Percentiles rank a stretch among this genome's conserved stretches.
Conservation (phyloP, 23 tunicate genomes). For the Corella eumyota region DNA sequence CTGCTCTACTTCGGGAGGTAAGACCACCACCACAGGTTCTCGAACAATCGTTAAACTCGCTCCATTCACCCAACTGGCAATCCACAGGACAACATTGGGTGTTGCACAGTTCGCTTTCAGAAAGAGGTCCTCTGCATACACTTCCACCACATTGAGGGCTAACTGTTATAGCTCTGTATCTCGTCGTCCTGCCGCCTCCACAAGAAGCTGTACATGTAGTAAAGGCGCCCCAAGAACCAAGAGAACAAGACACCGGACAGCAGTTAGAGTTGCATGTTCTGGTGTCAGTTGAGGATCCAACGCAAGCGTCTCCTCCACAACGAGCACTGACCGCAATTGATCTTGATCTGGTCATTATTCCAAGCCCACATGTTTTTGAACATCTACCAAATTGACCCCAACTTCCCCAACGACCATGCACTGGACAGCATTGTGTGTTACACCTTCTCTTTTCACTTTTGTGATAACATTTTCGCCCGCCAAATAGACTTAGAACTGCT, state of each 20-base stretch:
- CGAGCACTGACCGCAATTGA: not conserved
- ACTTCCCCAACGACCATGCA: slow-evolving; percentile 27
- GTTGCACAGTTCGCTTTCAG: slow-evolving; percentile 3
- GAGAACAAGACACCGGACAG: slow-evolving; percentile 24
- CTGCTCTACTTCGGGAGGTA: slow-evolving; percentile 2
- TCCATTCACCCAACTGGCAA: slow-evolving; percentile 33
- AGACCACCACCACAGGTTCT: slow-evolving; percentile 32
- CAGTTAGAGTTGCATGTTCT: slow-evolving; percentile 18
- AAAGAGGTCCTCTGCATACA: slow-evolving; percentile 1
- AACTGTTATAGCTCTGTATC: not conserved
- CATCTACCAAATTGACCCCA: slow-evolving; percentile 28
- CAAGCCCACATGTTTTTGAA: slow-evolving; percentile 34
- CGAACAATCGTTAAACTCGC: slow-evolving; percentile 4
- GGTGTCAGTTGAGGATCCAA: slow-evolving; percentile 6
- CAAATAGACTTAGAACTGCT: too few species aligned
- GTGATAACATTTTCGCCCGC: too few species aligned
- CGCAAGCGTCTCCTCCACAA: slow-evolving; percentile 16
- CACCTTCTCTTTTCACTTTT: slow-evolving; percentile 17
- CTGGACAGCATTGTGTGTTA: slow-evolving; percentile 15
- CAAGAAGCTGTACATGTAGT: slow-evolving; percentile 28
- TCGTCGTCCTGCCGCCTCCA: slow-evolving; percentile 22
- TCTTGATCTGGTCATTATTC: slow-evolving; percentile 13
- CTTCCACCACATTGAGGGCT: slow-evolving; percentile 7
- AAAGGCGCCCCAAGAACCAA: slow-evolving; percentile 17
- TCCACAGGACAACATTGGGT: slow-evolving; percentile 27